Conservation (phyloP, 2,888 invertebrate species). For the Cistogaster globosa region DNA sequence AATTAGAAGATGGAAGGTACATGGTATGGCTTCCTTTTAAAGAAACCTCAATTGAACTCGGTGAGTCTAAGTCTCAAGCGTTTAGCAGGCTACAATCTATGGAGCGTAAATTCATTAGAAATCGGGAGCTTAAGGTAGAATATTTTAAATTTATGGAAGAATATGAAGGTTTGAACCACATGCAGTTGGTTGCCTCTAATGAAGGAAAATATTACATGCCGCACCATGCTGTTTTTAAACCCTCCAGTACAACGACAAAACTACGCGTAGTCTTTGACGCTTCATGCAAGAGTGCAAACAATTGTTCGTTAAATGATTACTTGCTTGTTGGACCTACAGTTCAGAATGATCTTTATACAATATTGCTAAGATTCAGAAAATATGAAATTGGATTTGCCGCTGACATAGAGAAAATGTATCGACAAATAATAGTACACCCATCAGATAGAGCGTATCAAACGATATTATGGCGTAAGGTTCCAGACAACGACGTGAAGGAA, state of each 20-base stretch:
- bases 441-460: slow-evolving; percentile 49
- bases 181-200: slow-evolving; percentile 15
- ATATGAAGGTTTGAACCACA: slow-evolving; percentile 46
- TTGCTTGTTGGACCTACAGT: slow-evolving; percentile 58
- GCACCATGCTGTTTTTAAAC: slow-evolving; percentile 62
- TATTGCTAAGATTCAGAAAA: slow-evolving; percentile 53
- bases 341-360: slow-evolving; percentile 56
- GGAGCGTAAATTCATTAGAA: slow-evolving; percentile 40
- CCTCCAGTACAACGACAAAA: slow-evolving; percentile 60
- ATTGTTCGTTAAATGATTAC: slow-evolving; percentile 59
- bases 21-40: slow-evolving; percentile 56
- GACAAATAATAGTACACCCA: slow-evolving; percentile 44
- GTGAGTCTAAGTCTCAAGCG: slow-evolving; percentile 38
- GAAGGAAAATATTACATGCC: slow-evolving; percentile 50
- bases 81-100: slow-evolving; percentile 41
- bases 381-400: slow-evolving; percentile 44
- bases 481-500: not conserved
- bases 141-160: slow-evolving; percentile 57
- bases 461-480: slow-evolving; percentile 53
- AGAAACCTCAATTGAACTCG: slow-evolving; percentile 15
- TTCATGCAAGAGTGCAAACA: slow-evolving; percentile 53
- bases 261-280: slow-evolving; percentile 63
- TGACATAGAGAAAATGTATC: slow-evolving; percentile 61
- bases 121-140: slow-evolving; percentile 16
- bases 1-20: slow-evolving; percentile 34